Evolutionary conservation across 2,888 invertebrate genomes (phyloP), one percentile per base, ranked within the genome.

Genomic region (Coenonympha glycerion): DNA sequence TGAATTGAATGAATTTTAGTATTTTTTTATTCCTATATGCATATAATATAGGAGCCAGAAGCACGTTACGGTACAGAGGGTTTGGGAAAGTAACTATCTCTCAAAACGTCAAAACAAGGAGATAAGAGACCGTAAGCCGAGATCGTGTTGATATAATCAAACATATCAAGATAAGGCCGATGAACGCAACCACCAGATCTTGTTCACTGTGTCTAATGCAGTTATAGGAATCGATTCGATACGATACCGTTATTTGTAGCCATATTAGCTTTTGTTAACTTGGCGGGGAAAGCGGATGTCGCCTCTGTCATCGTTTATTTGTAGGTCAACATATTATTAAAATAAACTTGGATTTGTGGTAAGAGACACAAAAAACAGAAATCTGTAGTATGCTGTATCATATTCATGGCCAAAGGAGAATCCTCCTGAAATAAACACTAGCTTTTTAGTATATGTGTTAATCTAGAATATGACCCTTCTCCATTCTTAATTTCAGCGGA

Each of bases 201-300:
- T 41, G 41, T 18, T 11, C 28, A 6, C 18, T 19, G 18, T 11
- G 16, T 41, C 41, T 30, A 39, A 39, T 39, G 22, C 3, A 26
- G 24, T 18, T 30, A 4, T 19, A 28, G 30, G 18, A 41, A 41
- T 28, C 28, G 41, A 30, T 41, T 30, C 4, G 41, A 11, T 28
- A 19, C 28, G 41, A 41, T 30, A 30, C n/a, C 18, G 41, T 19
- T 18, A 11, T 19, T 18, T n/a, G n/a, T n/a, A n/a, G 28, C n/a
- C 28, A 41, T 28, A 41, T 13, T 19, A 30, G 30, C 30, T 30
- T 28, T 41, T 41, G 41, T 41, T n/a, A n/a, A n/a, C n/a, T n/a
- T 28, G 2, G 24, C 6, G 26, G 18, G 28, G 28, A 41, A 41
- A 41, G 28, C 41, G 28, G 41, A 30, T 30, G 28, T 8, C 18